These are phyloP conservation scores for Beris morrisii DNA, from an alignment of 2,888 invertebrate species.

Conservation along the genomic window DNA sequence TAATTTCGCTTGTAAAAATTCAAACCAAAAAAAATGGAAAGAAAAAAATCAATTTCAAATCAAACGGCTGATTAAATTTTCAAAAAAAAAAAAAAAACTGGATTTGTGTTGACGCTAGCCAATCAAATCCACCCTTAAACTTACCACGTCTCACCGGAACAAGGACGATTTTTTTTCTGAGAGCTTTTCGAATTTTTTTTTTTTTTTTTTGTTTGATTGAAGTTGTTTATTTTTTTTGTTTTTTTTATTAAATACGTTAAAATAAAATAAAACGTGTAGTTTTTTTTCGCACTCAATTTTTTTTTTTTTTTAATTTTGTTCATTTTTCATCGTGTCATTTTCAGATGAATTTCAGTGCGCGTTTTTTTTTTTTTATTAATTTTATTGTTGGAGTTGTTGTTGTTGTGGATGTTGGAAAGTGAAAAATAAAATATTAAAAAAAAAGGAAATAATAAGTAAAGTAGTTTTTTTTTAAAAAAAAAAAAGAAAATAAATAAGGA, in stretches of 20 bases:
- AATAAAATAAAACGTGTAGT: not conserved
- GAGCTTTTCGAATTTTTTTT: constrained; percentile 43
- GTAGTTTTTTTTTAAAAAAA: not conserved
- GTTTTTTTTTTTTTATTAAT: constrained; percentile 14
- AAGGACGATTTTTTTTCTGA: constrained; percentile 55
- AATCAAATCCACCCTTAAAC: constrained; percentile 38
- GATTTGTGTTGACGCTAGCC: too few relatives aligned
- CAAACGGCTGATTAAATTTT: not conserved
- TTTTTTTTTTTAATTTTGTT: constrained; percentile 9
- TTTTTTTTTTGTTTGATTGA: constrained; percentile 17
- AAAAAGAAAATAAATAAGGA: too few relatives aligned
- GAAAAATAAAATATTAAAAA: not conserved
- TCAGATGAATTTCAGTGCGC: too few relatives aligned
- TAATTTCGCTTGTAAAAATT: not conserved
- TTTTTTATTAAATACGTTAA: constrained; percentile 10
- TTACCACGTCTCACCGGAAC: constrained; percentile 54
- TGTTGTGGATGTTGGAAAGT: too few relatives aligned
- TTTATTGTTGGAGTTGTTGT: not conserved
- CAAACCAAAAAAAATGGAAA: constrained; percentile 8
- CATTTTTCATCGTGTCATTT: too few relatives aligned
- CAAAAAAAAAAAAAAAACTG: not conserved
- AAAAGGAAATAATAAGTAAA: not conserved
- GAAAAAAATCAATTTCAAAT: not conserved
- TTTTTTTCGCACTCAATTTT: not conserved
- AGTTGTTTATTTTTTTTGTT: constrained; percentile 1